Base-by-base conservation (phyloP, 2,888 invertebrate species). In the Augochlorella aurata region DNA sequence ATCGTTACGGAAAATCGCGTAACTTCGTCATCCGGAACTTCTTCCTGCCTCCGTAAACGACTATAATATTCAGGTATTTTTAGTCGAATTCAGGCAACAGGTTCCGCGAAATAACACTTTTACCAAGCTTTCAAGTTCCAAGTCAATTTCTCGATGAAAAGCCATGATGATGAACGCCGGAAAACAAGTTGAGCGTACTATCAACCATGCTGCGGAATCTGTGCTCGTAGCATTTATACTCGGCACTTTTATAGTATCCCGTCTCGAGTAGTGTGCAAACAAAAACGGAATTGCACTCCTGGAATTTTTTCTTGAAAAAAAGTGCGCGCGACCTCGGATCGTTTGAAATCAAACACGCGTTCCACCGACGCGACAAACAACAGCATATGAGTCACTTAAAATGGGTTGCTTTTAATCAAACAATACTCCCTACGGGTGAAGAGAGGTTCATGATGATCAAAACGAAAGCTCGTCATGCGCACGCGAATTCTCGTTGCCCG, bases 381-480 rank as follows among this genome's bases (percentile, higher is more conserved):
- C n/a, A 18, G 44, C 44, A 44, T 38, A 65, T 5, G 65, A 65
- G 65, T 44, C 65, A 65, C 65, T 65, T 65, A 65, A 44, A 65
- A 44, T 65, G 44, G 65, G 44, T 65, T n/a, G 65, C 65, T 65
- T 65, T 65, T 65, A 44, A 65, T 44, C 44, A 65, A 65, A 65
- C 65, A 65, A 65, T 65, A 44, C 65, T 65, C 44, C 65, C 44
- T 44, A 65, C 65, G n/a, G n/a, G 65, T 65, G 44, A 44, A n/a
- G 65, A 65, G 65, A 65, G 65, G n/a, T 65, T 44, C 44, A 65
- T 65, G 63, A 63, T n/a, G 65, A 65, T 65, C 44, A 44, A 65
- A 65, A 65, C n/a, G 44, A 44, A 65, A 38, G 44, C 65, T 44
- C 44, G 44, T 65, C 65, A 44, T 44, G n/a, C 38, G n/a, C n/a